phyloP scores from a whole-genome alignment of 1,140 invertebrate genomes.

The Sarcophaga peregrina region DNA sequence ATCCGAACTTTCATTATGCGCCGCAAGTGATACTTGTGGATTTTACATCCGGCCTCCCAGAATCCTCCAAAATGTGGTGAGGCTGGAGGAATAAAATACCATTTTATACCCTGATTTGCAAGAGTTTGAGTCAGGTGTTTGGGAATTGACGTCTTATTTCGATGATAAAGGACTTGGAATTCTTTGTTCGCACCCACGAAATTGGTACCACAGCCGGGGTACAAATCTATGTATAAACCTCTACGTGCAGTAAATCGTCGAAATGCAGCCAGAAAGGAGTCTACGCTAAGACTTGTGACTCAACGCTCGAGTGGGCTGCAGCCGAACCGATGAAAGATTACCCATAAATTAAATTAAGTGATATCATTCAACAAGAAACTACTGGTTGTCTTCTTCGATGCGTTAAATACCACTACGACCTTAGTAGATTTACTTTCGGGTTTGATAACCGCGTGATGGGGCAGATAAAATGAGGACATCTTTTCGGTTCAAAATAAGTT shows the following conservation, averaged over 20 bases:
- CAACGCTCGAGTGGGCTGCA: conserved; percentile 57
- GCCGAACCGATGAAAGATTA: too few relatives aligned
- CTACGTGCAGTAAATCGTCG: too few relatives aligned
- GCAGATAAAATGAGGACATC: neutral
- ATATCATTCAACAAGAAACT: conserved; percentile 20
- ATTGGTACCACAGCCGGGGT: conserved; percentile 52
- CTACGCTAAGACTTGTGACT: conserved; percentile 59
- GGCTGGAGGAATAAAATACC: conserved; percentile 45
- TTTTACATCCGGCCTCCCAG: too few relatives aligned
- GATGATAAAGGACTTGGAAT: neutral
- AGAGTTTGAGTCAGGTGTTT: neutral
- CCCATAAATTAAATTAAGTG: too few relatives aligned
- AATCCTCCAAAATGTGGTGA: too few relatives aligned
- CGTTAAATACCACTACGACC: conserved; percentile 35
- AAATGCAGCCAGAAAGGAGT: too few relatives aligned
- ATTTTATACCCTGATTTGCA: neutral
- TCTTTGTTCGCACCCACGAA: conserved; percentile 49
- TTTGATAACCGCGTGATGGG: conserved; percentile 14
- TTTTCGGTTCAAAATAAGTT: neutral
- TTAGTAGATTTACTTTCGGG: conserved; percentile 27
- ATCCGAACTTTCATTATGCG: too few relatives aligned
- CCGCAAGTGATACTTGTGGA: too few relatives aligned
- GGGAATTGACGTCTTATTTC: neutral
- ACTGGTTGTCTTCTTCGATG: conserved; percentile 14
- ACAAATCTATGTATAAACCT: conserved; percentile 44